A percentile compares a stretch with the other conserved stretches of the same genome.
Evolutionary conservation across 2,888 invertebrate genomes (phyloP).

Genomic region (Ochropleura plecta): DNA sequence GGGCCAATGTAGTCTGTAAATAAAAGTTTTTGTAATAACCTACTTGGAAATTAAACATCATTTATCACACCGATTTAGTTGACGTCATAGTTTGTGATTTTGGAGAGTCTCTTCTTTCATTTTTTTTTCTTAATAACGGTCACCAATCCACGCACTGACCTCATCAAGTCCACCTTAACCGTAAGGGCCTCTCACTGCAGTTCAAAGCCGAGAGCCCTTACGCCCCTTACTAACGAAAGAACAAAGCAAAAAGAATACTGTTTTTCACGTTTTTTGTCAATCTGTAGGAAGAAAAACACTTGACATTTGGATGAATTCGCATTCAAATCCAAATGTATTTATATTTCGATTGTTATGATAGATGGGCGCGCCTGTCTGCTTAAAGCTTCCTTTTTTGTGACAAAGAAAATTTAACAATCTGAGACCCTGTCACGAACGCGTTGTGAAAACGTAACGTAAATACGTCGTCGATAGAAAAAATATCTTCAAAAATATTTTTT

Average conservation of each 20-base stretch:
- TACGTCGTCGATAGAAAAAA: too few species aligned
- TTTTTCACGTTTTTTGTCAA: conserved; percentile 23
- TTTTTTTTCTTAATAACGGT: not conserved
- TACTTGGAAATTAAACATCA: too few species aligned
- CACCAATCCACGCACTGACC: not conserved
- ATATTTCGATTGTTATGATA: conserved; percentile 48
- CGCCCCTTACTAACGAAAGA: conserved; percentile 4
- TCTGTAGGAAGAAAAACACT: conserved; percentile 12
- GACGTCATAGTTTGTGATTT: not conserved
- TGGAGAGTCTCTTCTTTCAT: too few species aligned
- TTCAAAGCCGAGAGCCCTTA: conserved; percentile 23
- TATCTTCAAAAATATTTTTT: too few species aligned
- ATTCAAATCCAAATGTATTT: conserved; percentile 50
- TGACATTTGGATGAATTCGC: conserved; percentile 38
- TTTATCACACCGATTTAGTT: too few species aligned
- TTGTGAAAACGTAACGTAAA: too few species aligned
- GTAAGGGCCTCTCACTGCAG: conserved; percentile 2
- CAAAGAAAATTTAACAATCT: conserved; percentile 17
- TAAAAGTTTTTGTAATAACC: too few species aligned
- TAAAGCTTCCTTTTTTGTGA: conserved; percentile 1
- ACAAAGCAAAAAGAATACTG: conserved; percentile 23
- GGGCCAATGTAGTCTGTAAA: too few species aligned
- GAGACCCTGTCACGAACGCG: too few species aligned
- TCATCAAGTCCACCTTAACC: not conserved
- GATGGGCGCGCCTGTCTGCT: conserved; percentile 45